Conservation (phyloP, 1,140 invertebrate genomes). For the Augochlora pura region DNA sequence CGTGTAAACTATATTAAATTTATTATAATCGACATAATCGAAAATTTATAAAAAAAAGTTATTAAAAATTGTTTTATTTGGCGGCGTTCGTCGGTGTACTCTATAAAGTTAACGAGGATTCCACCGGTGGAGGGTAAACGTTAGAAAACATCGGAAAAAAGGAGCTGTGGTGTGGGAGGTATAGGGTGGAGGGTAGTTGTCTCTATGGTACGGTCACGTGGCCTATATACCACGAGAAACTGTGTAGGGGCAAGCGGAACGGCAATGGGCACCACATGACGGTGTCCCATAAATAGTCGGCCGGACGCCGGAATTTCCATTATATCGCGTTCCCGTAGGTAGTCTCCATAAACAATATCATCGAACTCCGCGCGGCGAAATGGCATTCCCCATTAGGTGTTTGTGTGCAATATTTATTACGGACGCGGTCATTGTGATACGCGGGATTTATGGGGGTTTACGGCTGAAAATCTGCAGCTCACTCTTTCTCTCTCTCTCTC, state of each 20-base stretch:
- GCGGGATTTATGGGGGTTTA: slow-evolving; percentile 54
- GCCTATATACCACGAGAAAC: slow-evolving; percentile 45
- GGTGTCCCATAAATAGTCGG: slow-evolving; percentile 69
- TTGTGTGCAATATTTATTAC: slow-evolving; percentile 69
- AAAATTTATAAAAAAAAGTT: too few species aligned
- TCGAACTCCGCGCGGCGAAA: slow-evolving; percentile 61
- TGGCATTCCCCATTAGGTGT: slow-evolving; percentile 64
- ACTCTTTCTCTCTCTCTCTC: too few species aligned
- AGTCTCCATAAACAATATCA: slow-evolving; percentile 72
- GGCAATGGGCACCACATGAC: slow-evolving; percentile 53
- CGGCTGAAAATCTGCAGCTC: slow-evolving; percentile 39
- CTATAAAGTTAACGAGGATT: slow-evolving; percentile 8
- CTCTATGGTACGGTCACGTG: slow-evolving; percentile 56
- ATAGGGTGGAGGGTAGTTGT: slow-evolving; percentile 37
- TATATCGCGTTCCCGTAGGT: slow-evolving; percentile 66
- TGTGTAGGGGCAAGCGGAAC: slow-evolving; percentile 6
- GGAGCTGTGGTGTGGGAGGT: background rate
- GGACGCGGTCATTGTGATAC: slow-evolving; percentile 58
- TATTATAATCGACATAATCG: too few species aligned
- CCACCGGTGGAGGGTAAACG: background rate
- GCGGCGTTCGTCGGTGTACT: too few species aligned
- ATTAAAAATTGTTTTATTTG: too few species aligned
- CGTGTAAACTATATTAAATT: too few species aligned
- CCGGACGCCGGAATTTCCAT: slow-evolving; percentile 70
- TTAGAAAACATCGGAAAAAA: slow-evolving; percentile 4